These are phyloP conservation scores for Pipistrellus pygmaeus DNA, from an alignment of 2,797 vertebrate genomes.

Conservation along the genomic window DNA sequence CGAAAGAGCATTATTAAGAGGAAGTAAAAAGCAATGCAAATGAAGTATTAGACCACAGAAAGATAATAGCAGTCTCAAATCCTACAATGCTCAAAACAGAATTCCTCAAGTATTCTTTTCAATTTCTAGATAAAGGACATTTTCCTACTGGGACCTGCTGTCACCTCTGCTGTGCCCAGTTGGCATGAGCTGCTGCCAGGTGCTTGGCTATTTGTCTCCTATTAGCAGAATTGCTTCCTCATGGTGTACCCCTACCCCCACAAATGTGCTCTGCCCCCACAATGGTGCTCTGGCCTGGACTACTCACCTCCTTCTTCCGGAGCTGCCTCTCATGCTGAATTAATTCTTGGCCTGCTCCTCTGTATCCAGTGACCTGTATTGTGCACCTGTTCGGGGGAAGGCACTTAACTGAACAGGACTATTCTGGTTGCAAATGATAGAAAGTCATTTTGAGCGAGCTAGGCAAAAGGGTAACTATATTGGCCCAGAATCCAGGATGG, in stretches of 20 bases:
- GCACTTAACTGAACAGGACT: neutral
- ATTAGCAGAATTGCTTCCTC: constrained; percentile 32
- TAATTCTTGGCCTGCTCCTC: constrained; percentile 66
- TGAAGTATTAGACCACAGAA: neutral
- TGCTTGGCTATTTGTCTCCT: constrained; percentile 61
- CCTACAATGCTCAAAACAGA: neutral
- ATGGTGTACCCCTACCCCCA: neutral
- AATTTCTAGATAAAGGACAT: constrained; percentile 59
- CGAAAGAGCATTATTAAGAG: neutral
- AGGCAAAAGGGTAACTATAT: neutral
- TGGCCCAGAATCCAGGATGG: neutral
- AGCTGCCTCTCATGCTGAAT: constrained; percentile 15
- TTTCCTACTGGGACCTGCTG: constrained; percentile 64
- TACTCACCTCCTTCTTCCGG: constrained; percentile 37
- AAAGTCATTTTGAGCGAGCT: neutral
- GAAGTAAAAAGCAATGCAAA: constrained; percentile 13
- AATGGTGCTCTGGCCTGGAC: neutral
- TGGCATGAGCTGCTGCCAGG: constrained; percentile 65
- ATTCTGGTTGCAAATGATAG: neutral
- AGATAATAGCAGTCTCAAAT: constrained; percentile 27
- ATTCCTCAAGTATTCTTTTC: constrained; percentile 63
- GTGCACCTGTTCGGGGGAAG: constrained; percentile 64
- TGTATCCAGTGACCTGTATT: constrained; percentile 67
- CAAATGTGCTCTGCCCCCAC: neutral
- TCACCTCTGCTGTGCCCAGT: constrained; percentile 41